Evolutionary conservation across 2,113 vertebrate genomes (phyloP), one percentile per base, ranked within the genome.

Genomic region (Neotoma lepida): DNA sequence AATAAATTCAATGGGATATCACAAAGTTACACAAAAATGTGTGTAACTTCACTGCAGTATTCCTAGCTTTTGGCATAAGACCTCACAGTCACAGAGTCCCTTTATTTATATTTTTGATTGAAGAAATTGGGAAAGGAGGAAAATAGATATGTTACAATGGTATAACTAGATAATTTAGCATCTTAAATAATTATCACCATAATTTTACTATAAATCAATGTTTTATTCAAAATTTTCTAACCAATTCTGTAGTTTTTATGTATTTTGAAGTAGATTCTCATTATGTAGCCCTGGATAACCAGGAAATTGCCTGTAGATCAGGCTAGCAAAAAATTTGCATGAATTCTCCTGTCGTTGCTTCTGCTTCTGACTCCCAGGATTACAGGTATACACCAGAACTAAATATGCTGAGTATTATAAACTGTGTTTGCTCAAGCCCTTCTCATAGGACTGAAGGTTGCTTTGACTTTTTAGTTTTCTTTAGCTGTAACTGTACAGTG

Each of bases 71-170:
- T 64, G 6, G 35, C 68, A 44, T 24, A 54, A 89, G 10, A 4
- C 26, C 22, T 64, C 39, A n/a, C 2, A 54, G 41, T 80, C 74
- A 39, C 22, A 58, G 35, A 78, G 41, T 13, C 9, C 30, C 54
- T 44, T 76, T 91, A 56, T 51, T 63, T 46, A 46, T 33, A 68
- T 92, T 91, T 82, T 76, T 94, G 56, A 94, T 51, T 74, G n/a
- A 82, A 66, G 54, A 39, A 49, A 87, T 54, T 46, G 39, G 26
- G 44, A 82, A 82, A 88, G 14, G 41, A 61, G 14, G 14, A 63
- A 85, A 46, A 41, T 14, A 82, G 12, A 28, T 58, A 61, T 41
- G 3, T 46, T 39, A 33, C 6, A 89, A 46, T 51, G 61, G 33
- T 70, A 54, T 10, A 70, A 78, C 35, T 61, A 61, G 39, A 22